Percentiles rank a stretch among this genome's conserved stretches.
These are phyloP conservation scores for Eupithecia exiguata DNA, from an alignment of 2,888 invertebrate genomes.

Conservation along the genomic window DNA sequence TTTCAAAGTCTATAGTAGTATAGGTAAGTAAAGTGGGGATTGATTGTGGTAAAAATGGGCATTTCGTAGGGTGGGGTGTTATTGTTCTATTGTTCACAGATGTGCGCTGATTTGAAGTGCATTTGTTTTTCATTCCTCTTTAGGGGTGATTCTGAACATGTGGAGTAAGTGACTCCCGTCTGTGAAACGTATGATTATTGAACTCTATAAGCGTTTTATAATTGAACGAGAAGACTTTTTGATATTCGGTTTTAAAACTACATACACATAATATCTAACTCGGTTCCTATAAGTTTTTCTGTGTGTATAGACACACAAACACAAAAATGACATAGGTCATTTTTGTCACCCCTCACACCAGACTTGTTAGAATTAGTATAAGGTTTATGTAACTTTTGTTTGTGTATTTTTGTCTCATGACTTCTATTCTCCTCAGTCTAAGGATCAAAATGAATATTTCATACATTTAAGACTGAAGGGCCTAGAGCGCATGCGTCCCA, in stretches of 20 bases:
- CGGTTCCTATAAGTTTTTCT: background rate
- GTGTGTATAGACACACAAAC: background rate
- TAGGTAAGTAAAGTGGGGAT: background rate
- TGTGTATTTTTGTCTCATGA: background rate
- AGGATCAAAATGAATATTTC: background rate
- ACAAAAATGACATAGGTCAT: too few relatives aligned
- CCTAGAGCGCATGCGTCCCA: constrained; percentile 35
- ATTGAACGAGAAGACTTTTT: background rate
- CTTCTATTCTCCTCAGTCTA: background rate
- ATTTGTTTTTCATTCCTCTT: constrained; percentile 49
- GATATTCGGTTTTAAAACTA: background rate
- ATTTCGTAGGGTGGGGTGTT: constrained; percentile 51
- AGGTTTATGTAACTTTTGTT: background rate
- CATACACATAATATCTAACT: background rate
- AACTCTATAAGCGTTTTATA: background rate
- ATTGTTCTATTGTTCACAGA: constrained; percentile 67
- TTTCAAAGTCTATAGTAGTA: background rate
- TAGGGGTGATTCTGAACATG: constrained; percentile 52
- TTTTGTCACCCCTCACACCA: too few relatives aligned
- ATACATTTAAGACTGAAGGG: background rate
- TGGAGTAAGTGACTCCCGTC: constrained; percentile 40
- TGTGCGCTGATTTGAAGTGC: constrained; percentile 59
- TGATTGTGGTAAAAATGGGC: constrained; percentile 31
- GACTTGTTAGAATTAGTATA: background rate
- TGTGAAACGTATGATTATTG: constrained; percentile 25